phyloP scores from a whole-genome alignment of 1,140 invertebrate species.

The Phymorhynchus buccinoides region DNA sequence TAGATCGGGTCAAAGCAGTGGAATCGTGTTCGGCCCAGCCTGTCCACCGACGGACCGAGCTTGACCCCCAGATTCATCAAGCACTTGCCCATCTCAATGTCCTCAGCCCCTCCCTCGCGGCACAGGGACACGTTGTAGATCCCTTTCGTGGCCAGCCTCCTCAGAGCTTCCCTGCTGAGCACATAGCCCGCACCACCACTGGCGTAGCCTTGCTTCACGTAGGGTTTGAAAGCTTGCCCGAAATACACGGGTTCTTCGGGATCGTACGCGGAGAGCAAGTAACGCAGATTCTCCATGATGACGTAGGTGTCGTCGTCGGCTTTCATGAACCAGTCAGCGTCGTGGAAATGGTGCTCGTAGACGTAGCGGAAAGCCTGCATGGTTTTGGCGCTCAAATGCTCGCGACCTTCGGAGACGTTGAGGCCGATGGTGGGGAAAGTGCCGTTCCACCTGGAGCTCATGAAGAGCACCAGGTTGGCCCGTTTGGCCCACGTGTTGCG shows the following conservation, averaged over 20 bases:
- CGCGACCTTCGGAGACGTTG: slow-evolving; percentile 55
- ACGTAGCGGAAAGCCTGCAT: slow-evolving; percentile 83
- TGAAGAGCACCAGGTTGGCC: slow-evolving; percentile 81
- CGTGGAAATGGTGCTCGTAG: slow-evolving; percentile 68
- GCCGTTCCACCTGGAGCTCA: slow-evolving; percentile 60
- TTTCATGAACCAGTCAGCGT: slow-evolving; percentile 70
- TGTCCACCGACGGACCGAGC: slow-evolving; percentile 89
- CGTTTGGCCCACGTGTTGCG: slow-evolving; percentile 96
- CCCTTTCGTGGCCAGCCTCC: slow-evolving; percentile 58
- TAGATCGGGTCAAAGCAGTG: slow-evolving; percentile 83
- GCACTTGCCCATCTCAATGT: slow-evolving; percentile 95
- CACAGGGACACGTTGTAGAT: slow-evolving; percentile 76
- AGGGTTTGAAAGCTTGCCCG: slow-evolving; percentile 69
- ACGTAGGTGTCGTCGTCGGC: slow-evolving; percentile 83
- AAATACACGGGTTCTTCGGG: slow-evolving; percentile 67
- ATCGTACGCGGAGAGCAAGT: slow-evolving; percentile 56
- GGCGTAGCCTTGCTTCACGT: slow-evolving; percentile 59
- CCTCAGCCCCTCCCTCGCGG: slow-evolving; percentile 85
- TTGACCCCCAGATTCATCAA: slow-evolving; percentile 88
- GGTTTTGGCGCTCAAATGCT: slow-evolving; percentile 60
- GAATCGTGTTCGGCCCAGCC: slow-evolving; percentile 87
- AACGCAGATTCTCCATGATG: slow-evolving; percentile 74
- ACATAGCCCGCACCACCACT: slow-evolving; percentile 83
- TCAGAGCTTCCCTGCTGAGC: slow-evolving; percentile 78
- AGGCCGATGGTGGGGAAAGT: slow-evolving; percentile 61